phyloP scores from a whole-genome alignment of 2,797 vertebrate genomes.

The Melanotaenia boesemani region DNA sequence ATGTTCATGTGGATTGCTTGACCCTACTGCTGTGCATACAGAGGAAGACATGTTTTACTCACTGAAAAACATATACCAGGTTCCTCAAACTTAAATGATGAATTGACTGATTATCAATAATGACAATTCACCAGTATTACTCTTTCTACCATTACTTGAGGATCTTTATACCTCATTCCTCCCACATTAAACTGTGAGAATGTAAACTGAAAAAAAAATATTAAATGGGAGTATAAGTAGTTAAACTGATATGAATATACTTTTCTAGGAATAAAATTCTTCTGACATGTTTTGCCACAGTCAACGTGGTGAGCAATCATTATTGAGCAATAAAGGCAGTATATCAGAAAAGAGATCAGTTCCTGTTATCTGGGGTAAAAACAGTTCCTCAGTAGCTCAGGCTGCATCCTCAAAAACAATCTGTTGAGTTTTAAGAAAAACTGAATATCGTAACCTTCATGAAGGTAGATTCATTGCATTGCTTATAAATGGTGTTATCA shows the following conservation, averaged over 20 bases:
- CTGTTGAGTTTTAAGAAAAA: not conserved
- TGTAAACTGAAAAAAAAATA: not conserved
- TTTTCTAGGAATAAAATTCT: not conserved
- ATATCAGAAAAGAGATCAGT: constrained; percentile 35
- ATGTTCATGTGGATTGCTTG: not conserved
- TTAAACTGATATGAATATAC: not conserved
- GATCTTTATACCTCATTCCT: not conserved
- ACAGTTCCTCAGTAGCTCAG: constrained; percentile 14
- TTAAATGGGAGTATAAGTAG: not conserved
- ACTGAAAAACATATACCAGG: not conserved
- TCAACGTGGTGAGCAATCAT: not conserved
- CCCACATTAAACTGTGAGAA: not conserved
- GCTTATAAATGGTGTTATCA: not conserved
- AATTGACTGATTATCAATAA: not conserved
- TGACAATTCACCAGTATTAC: not conserved
- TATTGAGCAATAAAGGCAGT: constrained; percentile 13
- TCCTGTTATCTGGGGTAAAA: constrained; percentile 42
- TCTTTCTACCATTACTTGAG: not conserved
- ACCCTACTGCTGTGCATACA: not conserved
- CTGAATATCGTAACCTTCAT: not conserved
- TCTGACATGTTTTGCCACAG: not conserved
- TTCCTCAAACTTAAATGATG: not conserved
- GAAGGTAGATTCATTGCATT: not conserved
- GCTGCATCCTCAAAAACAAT: constrained; percentile 1
- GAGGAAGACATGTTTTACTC: not conserved